Evolutionary conservation across 2,113 vertebrate genomes (phyloP).

Genomic region (Oriolus oriolus): DNA sequence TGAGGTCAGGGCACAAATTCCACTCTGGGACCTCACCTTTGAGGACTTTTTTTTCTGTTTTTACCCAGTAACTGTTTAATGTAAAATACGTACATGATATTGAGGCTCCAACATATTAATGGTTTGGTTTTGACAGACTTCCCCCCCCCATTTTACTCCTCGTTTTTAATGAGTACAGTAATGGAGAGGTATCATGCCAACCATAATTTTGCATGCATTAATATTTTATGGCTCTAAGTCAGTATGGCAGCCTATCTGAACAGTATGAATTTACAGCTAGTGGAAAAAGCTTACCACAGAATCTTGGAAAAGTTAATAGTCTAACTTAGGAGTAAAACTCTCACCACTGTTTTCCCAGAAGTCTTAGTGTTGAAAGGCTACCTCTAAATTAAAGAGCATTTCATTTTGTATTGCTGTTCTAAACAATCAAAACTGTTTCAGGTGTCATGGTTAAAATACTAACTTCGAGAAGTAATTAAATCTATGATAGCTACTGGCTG

Average conservation of each 20-base stretch:
- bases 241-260: neutral
- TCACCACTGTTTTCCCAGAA: neutral
- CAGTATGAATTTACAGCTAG: neutral
- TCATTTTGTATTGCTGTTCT: neutral
- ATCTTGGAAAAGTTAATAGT: neutral
- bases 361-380: neutral
- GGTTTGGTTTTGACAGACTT: neutral
- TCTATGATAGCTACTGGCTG: neutral
- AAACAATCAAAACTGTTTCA: neutral
- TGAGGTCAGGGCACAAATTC: neutral
- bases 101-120: neutral
- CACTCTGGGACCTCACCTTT: neutral
- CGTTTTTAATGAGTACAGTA: neutral
- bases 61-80: neutral
- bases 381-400: neutral
- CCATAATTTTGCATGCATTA: neutral
- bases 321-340: neutral
- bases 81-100: neutral
- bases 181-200: neutral
- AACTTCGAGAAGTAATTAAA: neutral
- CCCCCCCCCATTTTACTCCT: neutral
- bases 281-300: neutral
- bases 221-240: neutral
- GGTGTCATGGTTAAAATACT: neutral
- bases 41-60: neutral